These are phyloP conservation scores for Leguminivora glycinivorella DNA, from an alignment of 1,140 invertebrate genomes.

Conservation along the genomic window DNA sequence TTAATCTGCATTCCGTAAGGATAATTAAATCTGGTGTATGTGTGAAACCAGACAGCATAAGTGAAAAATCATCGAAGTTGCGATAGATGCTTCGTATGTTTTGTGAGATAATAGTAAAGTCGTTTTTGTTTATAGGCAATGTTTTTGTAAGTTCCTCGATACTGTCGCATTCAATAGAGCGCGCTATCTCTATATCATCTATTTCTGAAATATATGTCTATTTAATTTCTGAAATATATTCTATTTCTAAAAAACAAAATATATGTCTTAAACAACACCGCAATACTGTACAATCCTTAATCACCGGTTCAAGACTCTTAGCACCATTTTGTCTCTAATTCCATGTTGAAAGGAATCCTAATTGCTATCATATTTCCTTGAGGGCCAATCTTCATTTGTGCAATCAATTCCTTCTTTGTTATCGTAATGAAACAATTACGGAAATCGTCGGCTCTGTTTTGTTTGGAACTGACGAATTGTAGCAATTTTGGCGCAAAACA, in stretches of 20 bases:
- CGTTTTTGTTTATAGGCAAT: too few relatives aligned
- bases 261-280: constrained; percentile 10
- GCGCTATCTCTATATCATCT: too few relatives aligned
- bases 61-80: too few relatives aligned
- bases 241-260: background rate
- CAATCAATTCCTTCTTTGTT: constrained; percentile 27
- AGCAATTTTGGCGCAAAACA: background rate
- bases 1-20: too few relatives aligned
- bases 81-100: too few relatives aligned
- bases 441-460: constrained; percentile 16
- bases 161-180: too few relatives aligned
- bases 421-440: constrained; percentile 19
- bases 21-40: too few relatives aligned
- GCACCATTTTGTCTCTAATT: constrained; percentile 26
- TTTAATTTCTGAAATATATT: background rate
- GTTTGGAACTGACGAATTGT: background rate
- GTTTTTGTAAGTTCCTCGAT: too few relatives aligned
- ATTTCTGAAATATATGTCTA: too few relatives aligned
- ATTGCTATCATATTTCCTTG: constrained; percentile 30
- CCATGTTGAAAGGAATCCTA: constrained; percentile 29
- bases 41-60: too few relatives aligned
- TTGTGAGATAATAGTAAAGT: too few relatives aligned
- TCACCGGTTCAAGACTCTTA: constrained; percentile 29
- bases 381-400: constrained; percentile 18
- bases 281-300: constrained; percentile 27